These are phyloP conservation scores for Patella depressa DNA, from an alignment of 2,888 invertebrate genomes.

Conservation along the genomic window DNA sequence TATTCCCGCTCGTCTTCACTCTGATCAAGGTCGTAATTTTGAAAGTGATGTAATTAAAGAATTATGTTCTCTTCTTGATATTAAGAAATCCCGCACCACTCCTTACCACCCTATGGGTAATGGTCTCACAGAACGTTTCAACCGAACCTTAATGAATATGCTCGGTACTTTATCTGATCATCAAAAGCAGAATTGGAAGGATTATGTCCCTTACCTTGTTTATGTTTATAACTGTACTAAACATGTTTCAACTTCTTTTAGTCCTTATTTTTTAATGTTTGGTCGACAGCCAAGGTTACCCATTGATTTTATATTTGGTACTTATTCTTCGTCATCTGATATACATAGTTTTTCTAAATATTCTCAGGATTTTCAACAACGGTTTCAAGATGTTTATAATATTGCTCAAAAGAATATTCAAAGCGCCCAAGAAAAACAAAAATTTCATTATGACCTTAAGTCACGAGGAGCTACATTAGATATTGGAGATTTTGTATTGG, in stretches of 20 bases:
- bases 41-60: not conserved
- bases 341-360: too few relatives aligned
- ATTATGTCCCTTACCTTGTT: not conserved
- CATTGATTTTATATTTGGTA: not conserved
- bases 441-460: too few relatives aligned
- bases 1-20: not conserved
- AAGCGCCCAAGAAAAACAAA: too few relatives aligned
- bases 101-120: conserved; percentile 1
- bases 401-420: too few relatives aligned
- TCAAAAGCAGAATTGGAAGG: not conserved
- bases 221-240: not conserved
- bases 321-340: not conserved
- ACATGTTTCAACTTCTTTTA: not conserved
- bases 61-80: not conserved
- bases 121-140: not conserved
- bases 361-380: too few relatives aligned
- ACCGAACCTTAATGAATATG: not conserved
- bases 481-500: too few relatives aligned
- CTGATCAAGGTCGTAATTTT: conserved; percentile 7
- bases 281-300: not conserved
- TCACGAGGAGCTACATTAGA: too few relatives aligned
- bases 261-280: not conserved
- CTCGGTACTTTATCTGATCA: not conserved
- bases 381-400: too few relatives aligned
- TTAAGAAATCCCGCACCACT: not conserved